Evolutionary conservation across 2,888 invertebrate species (phyloP), one percentile per base, ranked within the genome.

Genomic region (Eupithecia subumbrata): DNA sequence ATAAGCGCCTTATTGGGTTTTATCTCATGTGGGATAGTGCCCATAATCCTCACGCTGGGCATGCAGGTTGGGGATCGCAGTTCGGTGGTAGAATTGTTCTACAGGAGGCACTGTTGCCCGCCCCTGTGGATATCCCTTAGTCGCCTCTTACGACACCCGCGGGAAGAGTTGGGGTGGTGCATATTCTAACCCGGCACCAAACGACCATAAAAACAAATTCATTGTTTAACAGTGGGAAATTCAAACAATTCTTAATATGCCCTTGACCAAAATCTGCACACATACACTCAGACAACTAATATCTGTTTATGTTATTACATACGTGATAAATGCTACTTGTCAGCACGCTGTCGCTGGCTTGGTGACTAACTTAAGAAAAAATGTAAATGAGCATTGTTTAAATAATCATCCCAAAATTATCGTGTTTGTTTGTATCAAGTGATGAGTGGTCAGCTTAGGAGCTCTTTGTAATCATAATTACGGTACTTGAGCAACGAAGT

Each of bases 311-410:
- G 63, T 30, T 63, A 63, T 48, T 73, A 25, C 63, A 72, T 74
- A 76, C 78, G 67, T 74, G 71, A 73, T 75, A 73, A 78, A 52
- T 66, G 56, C 72, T 74, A 52, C 48, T 66, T 69, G 75, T 74
- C 75, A 78, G 75, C 73, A 72, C n/a, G 37, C 12, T 63, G 71
- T 63, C 69, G 14, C 16, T 66, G 52, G 37, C 40, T 43, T 43
- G 69, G 30, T 73, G 76, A 76, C 66, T 73, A 70, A 74, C 69
- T 48, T 22, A 3, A 75, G 60, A 34, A 60, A 75, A 75, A 75
- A 75, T 74, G 75, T 77, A 72, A 78, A 78, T 71, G 77, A 71
- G 52, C 68, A 40, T 68, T 68, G 68, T 68, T 64, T 12, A 8
- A 64, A 64, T 14, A 60, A 60, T 60, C 12, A 60, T 25, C 52